Evolutionary conservation across 2,113 vertebrate genomes (phyloP).

Genomic region (Prunella himalayana): DNA sequence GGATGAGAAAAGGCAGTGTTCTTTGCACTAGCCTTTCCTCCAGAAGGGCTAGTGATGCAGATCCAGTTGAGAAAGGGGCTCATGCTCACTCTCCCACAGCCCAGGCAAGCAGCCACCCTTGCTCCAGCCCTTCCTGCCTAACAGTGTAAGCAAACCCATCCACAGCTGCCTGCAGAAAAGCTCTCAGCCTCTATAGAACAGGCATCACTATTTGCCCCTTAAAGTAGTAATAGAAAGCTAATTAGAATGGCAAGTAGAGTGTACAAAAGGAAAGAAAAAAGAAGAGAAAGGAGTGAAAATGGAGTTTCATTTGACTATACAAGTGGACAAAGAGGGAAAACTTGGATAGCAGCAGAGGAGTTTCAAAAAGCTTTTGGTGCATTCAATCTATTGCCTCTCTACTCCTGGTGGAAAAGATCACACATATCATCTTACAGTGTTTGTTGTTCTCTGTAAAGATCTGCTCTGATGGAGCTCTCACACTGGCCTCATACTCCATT

Average conservation of each 20-base stretch:
- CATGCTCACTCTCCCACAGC: neutral
- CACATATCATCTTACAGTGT: neutral
- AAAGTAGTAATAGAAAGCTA: conserved; percentile 17
- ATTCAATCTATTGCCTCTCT: neutral
- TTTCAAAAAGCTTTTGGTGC: conserved; percentile 1
- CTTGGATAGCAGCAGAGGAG: neutral
- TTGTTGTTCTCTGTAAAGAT: conserved; percentile 23
- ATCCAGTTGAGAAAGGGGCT: neutral
- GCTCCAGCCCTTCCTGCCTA: neutral
- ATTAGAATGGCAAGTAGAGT: conserved; percentile 22
- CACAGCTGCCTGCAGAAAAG: neutral
- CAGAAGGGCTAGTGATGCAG: neutral
- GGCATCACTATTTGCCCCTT: neutral
- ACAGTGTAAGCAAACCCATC: neutral
- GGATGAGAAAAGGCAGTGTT: neutral
- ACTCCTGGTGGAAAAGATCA: conserved; percentile 1
- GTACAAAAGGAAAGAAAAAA: neutral
- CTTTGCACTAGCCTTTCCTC: neutral
- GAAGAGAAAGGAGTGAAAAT: neutral
- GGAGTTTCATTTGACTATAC: neutral
- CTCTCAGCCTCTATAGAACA: neutral
- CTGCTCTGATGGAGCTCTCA: conserved; percentile 17
- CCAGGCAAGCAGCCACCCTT: neutral
- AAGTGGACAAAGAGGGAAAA: conserved; percentile 20
- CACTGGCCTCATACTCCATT: neutral